Evolutionary conservation across 1,140 invertebrate species (phyloP), one percentile per base, ranked within the genome.

Genomic region (Lasioglossum albipes): DNA sequence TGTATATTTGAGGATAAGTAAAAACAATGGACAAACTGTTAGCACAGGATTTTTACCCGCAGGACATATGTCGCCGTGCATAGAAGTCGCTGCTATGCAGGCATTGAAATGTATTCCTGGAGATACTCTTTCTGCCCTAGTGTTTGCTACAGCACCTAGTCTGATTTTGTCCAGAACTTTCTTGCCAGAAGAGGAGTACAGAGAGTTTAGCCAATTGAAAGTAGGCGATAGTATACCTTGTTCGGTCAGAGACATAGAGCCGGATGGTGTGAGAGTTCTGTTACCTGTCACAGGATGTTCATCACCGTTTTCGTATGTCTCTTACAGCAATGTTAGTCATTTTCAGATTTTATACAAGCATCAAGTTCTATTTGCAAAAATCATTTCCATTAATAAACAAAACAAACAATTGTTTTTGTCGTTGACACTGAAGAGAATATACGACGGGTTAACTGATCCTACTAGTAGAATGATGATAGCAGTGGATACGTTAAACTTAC

Each of bases 51-150:
- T 90, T 73, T 73, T 93, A 16, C 93, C 93, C 13, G 82, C 91
- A 0, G 90, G 90, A 22, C 93, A 93, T 45, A 84, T 93, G 78
- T 86, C 92, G 0, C 91, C 90, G 0, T 91, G 90, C 66, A 42
- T 79, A 2, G 83, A 93, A 52, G 36, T 92, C 2, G 91, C 88
- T 2, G 85, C 65, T 65, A 62, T 90, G 20, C 36, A 93, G 16
- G 82, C 89, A 18, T 70, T 85, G 0, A 90, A 84, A 68, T 89
- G 41, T 1, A 71, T 84, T 45, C 75, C 89, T 20, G 92, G 91
- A 0, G 86, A 90, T n/a, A 77, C 67, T 22, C 79, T 93, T 0
- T 80, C 76, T 6, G 91, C 90, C 27, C 18, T 86, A 1, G 86
- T 93, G 59, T 93, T 93, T 41, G 82, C 91, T 2, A 88, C 65